Conservation (phyloP, 2,113 vertebrate genomes). For the Carlito syrichta region DNA sequence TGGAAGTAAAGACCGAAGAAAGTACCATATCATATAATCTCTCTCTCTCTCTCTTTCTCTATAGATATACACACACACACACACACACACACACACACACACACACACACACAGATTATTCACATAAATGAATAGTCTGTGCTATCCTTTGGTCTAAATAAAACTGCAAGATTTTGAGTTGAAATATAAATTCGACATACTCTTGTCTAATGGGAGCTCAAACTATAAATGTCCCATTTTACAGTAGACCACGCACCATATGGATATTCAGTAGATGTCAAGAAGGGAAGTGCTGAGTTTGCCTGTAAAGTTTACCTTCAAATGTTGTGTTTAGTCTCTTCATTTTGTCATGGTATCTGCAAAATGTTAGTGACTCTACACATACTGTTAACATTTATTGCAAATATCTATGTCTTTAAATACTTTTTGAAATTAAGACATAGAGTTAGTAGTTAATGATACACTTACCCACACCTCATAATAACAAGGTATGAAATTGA, state of each 20-base stretch:
- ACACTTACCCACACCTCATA: background rate
- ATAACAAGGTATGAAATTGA: background rate
- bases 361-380: background rate
- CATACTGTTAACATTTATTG: background rate
- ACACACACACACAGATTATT: no score
- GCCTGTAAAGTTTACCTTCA: background rate
- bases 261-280: background rate
- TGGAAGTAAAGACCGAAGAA: background rate
- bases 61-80: background rate
- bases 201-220: background rate
- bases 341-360: background rate
- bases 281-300: background rate
- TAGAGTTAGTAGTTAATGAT: background rate
- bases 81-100: no score
- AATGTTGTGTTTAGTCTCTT: background rate
- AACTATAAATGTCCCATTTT: background rate
- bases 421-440: background rate
- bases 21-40: background rate
- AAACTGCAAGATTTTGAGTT: slow-evolving; percentile 7
- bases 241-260: background rate
- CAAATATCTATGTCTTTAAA: background rate
- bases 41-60: background rate
- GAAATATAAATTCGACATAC: slow-evolving; percentile 6
- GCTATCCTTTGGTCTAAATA: background rate
- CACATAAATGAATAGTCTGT: background rate